Conservation (phyloP, 2,888 invertebrate genomes). For the Patella depressa region DNA sequence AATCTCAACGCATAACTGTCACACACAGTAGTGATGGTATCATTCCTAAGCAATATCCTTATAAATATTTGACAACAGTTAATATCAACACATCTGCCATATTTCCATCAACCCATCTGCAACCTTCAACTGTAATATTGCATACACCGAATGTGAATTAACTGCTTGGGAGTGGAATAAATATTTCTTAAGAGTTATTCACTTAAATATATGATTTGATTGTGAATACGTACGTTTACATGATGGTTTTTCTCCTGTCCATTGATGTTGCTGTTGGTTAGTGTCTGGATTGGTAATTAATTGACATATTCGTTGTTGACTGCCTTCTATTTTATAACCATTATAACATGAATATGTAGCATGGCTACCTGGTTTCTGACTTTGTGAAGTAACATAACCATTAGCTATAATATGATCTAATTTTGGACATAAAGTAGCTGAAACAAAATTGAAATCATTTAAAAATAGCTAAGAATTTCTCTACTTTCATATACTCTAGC, state of each 20-base stretch:
- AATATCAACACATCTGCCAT: too few species aligned
- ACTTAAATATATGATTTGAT: too few species aligned
- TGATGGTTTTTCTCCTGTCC: conserved; percentile 48
- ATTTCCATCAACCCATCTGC: too few species aligned
- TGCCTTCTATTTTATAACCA: conserved; percentile 46
- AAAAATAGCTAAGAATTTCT: neutral
- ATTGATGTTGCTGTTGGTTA: conserved; percentile 27
- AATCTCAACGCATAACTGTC: too few species aligned
- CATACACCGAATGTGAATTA: too few species aligned
- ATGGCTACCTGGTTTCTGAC: conserved; percentile 39
- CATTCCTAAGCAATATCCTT: too few species aligned
- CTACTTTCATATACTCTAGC: too few species aligned
- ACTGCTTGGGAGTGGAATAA: too few species aligned
- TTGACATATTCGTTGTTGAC: conserved; percentile 29
- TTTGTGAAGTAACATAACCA: conserved; percentile 40
- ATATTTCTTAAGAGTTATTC: too few species aligned
- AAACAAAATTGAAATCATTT: conserved; percentile 12
- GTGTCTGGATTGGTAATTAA: conserved; percentile 12
- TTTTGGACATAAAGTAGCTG: conserved; percentile 41
- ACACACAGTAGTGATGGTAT: too few species aligned
- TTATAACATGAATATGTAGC: conserved; percentile 49
- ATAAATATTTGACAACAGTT: too few species aligned
- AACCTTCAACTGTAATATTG: too few species aligned
- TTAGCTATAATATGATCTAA: conserved; percentile 37
- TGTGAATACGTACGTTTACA: conserved; percentile 44